Base-by-base conservation (phyloP, 2,888 invertebrate genomes). In the Xestia sexstrigata region DNA sequence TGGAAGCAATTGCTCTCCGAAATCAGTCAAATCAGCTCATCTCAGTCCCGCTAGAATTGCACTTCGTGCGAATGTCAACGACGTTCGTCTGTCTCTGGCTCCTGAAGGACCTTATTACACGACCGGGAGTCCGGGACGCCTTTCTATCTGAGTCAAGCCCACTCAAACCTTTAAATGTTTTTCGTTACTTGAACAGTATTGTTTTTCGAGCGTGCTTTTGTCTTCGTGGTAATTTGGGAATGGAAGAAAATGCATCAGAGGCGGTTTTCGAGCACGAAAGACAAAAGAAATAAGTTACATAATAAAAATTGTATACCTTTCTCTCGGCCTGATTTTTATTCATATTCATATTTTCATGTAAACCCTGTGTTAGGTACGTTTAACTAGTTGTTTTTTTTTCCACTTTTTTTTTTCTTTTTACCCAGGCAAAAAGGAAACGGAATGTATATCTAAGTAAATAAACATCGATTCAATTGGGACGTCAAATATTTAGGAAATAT, bases 1-100 rank as follows among this genome's bases (percentile, higher is more conserved):
- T 74, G 58, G 13, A 70, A 79, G 72, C 71, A 76, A 75, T 80
- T 76, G 78, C 66, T 73, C 65, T 80, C 23, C 62, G 60, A 82
- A 83, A 83, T 79, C 83, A 79, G 82, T 79, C 73, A 78, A 83
- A 85, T 82, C 81, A 78, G 75, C 74, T 77, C 74, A 73, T 77
- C 68, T 70, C 76, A 23, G 72, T 79, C 52, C 75, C 76, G 71
- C 71, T 71, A 75, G 79, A 80, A 77, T 81, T 85, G 81, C 83
- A 76, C 77, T 78, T 58, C 81, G 76, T 70, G 74, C 78, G 66
- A 84, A 87, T 85, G 86, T 87, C 87, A 88, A 88, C 69, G 86
- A 81, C 82, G 76, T 79, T 79, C 82, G 81, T 79, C 85, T 82
- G 83, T 81, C 81, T 82, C 80, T 73, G 74, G 77, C 74, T 65